Percentiles rank a stretch among this genome's conserved stretches.
These are phyloP conservation scores for Polydrusus cervinus DNA, from an alignment of 2,888 invertebrate species.

Conservation along the genomic window DNA sequence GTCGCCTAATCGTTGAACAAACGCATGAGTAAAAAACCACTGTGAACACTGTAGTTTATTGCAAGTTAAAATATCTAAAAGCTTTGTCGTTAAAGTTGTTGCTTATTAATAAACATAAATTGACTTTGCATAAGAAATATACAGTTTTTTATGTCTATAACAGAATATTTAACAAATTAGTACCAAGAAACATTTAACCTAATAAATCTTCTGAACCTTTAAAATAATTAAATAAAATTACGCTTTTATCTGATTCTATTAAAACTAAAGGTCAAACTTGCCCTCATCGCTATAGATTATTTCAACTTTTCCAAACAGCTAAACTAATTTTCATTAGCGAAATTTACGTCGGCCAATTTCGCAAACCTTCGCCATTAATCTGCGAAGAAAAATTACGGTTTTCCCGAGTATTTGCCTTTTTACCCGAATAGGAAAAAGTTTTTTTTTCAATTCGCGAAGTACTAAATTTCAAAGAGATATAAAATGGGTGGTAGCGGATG, in stretches of 20 bases:
- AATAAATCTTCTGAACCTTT: too few species aligned
- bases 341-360: slow-evolving; percentile 49
- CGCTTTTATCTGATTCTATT: background rate
- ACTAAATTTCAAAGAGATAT: slow-evolving; percentile 18
- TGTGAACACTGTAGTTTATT: too few species aligned
- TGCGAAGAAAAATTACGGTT: slow-evolving; percentile 44
- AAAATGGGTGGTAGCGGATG: background rate
- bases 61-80: too few species aligned
- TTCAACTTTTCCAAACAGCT: slow-evolving; percentile 33
- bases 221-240: background rate
- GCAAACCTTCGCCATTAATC: slow-evolving; percentile 43
- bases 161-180: too few species aligned
- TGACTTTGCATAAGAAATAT: too few species aligned
- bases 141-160: too few species aligned
- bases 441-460: slow-evolving; percentile 21
- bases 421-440: slow-evolving; percentile 31
- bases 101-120: too few species aligned
- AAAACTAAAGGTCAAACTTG: slow-evolving; percentile 12
- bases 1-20: too few species aligned
- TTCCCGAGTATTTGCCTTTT: slow-evolving; percentile 42
- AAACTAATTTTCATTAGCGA: slow-evolving; percentile 49
- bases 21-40: too few species aligned
- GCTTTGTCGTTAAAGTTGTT: too few species aligned
- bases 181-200: too few species aligned
- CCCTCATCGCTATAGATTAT: slow-evolving; percentile 22